Base-by-base conservation (phyloP, 2,888 invertebrate species). In the Trissoscelio sp. region DNA sequence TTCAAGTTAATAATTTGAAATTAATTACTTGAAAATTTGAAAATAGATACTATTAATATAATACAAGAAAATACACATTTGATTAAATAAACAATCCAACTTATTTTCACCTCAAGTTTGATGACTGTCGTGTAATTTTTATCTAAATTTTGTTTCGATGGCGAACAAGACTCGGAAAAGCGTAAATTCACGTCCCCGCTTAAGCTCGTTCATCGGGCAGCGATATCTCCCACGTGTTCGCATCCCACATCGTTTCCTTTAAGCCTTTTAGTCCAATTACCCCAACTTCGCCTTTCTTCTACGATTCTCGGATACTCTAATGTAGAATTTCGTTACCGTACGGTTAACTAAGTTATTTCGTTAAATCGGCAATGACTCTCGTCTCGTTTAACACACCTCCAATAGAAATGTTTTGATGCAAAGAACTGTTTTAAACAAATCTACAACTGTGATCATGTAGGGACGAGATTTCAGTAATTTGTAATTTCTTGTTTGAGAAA, bases 181-280 rank as follows among this genome's bases (percentile, higher is more conserved):
- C 72, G 72, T 70, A 66, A 79, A 72, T 79, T 79, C 60, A 48
- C 53, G 57, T 79, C 58, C n/a, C 11, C 22, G 70, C 57, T 74
- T 80, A 70, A 80, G 70, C 80, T 77, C 72, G 72, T 77, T 77
- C 58, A 66, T 81, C 72, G 81, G 51, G 57, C 44, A 53, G 58
- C 80, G 66, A 80, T 80, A 75, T 80, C 80, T 75, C 58, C 64
- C 80, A 70, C 75, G 75, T 75, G 85, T 87, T 85, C 85, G 84
- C 84, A 84, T 87, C 83, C 82, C 78, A 78, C 83, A 80, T 80
- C 78, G 66, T 83, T 77, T 72, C 77, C 81, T 79, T 74, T 69
- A 82, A 77, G 74, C 70, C 78, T 81, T 79, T 83, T 77, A 79
- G 80, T 79, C 80, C 74, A 79, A 82, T 82, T 82, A 83, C 72